phyloP scores from a whole-genome alignment of 2,888 invertebrate genomes.

The Tipula vernalis region DNA sequence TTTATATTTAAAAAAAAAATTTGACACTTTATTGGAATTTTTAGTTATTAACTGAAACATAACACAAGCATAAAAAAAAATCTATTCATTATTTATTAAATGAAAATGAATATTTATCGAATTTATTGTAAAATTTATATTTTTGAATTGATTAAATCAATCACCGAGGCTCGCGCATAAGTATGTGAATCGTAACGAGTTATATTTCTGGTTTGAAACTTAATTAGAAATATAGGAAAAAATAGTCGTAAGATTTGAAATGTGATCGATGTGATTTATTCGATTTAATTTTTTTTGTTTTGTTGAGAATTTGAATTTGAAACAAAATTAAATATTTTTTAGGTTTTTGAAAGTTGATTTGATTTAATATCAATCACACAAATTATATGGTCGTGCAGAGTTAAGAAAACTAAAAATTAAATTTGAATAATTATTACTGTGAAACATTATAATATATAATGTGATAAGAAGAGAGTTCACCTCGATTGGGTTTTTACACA shows the following conservation, averaged over 20 bases:
- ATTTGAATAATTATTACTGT: not conserved
- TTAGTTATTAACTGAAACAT: not conserved
- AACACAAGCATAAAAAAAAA: not conserved
- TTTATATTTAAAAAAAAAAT: not conserved
- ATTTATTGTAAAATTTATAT: not conserved
- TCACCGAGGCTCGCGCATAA: not conserved
- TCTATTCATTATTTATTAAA: not conserved
- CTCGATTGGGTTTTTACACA: not conserved
- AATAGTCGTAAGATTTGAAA: not conserved
- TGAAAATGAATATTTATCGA: not conserved
- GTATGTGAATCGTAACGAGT: not conserved
- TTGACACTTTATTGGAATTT: not conserved
- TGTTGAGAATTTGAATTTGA: not conserved
- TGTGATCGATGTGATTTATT: conserved; percentile 4
- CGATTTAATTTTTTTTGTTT: not conserved
- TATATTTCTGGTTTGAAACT: not conserved
- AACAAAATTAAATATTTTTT: not conserved
- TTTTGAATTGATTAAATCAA: conserved; percentile 4
- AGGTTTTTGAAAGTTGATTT: not conserved
- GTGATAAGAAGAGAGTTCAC: not conserved
- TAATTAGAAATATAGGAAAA: not conserved
- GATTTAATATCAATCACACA: conserved; percentile 4
- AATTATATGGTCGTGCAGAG: not conserved
- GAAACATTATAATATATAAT: not conserved
- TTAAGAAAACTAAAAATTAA: not conserved